These are phyloP conservation scores for Micromussa lordhowensis DNA, from an alignment of 92 coral and sea anemone species.

Conservation along the genomic window DNA sequence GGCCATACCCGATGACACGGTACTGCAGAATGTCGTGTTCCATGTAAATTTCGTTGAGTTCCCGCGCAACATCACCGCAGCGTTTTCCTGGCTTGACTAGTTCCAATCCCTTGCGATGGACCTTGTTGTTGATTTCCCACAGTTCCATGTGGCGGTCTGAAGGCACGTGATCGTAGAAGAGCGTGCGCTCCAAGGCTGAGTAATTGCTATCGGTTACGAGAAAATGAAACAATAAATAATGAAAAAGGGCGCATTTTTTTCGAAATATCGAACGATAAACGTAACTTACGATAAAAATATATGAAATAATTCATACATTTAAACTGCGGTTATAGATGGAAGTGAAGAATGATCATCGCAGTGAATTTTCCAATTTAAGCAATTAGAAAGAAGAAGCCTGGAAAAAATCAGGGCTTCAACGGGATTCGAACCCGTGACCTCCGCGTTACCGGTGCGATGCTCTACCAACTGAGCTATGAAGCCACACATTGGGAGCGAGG, in stretches of 20 bases:
- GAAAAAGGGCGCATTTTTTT: neutral
- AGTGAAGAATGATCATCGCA: too few relatives aligned
- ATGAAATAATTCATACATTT: too few relatives aligned
- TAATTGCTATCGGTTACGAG: conserved; percentile 18
- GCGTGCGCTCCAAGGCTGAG: conserved; percentile 83
- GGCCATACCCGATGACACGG: conserved; percentile 92
- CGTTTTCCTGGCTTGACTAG: conserved; percentile 83
- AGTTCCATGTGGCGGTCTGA: conserved; percentile 90
- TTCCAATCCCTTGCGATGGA: conserved; percentile 90
- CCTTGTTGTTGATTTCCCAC: conserved; percentile 88
- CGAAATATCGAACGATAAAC: neutral
- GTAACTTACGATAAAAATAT: too few relatives aligned
- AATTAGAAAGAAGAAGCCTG: too few relatives aligned
- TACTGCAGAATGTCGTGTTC: conserved; percentile 79
- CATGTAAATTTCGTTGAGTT: conserved; percentile 82
- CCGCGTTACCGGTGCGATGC: too few relatives aligned
- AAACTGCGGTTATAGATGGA: too few relatives aligned
- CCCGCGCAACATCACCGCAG: conserved; percentile 87
- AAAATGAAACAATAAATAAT: neutral
- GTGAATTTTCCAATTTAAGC: too few relatives aligned
- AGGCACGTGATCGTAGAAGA: conserved; percentile 92
- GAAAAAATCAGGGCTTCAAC: too few relatives aligned
- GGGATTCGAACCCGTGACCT: too few relatives aligned
- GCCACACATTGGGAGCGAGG: too few relatives aligned
- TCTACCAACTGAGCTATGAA: too few relatives aligned